A percentile compares a stretch with the other conserved stretches of the same genome.
Evolutionary conservation across 2,113 vertebrate species (phyloP).

Genomic region (Mixornis gularis): DNA sequence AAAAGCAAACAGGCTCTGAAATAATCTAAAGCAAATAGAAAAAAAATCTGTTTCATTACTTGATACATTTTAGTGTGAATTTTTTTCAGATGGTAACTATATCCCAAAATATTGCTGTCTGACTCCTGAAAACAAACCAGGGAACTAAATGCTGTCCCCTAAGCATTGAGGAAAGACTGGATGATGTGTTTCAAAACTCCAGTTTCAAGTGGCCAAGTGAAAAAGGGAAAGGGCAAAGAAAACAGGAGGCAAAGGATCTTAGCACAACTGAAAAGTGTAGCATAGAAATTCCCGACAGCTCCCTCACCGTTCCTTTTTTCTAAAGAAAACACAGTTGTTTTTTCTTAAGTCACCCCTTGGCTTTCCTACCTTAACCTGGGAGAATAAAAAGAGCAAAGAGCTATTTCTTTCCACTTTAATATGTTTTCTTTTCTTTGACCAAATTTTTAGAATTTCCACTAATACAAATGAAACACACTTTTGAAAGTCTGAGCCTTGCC

Average conservation of each 20-base stretch:
- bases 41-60: neutral
- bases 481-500: neutral
- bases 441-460: neutral
- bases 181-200: neutral
- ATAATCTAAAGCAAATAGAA: neutral
- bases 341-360: neutral
- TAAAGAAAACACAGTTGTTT: neutral
- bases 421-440: neutral
- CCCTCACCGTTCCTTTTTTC: neutral
- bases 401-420: neutral
- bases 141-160: fast-evolving
- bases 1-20: neutral
- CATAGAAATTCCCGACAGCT: neutral
- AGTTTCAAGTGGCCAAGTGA: neutral
- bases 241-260: neutral
- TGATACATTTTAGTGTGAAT: neutral
- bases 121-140: neutral
- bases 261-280: fast-evolving
- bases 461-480: neutral
- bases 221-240: neutral
- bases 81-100: neutral
- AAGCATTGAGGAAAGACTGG: neutral
- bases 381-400: neutral
- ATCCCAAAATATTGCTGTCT: neutral
- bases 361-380: neutral